A percentile compares a stretch with the other conserved stretches of the same genome.
These are phyloP conservation scores for Odontocerum albicorne DNA, from an alignment of 2,888 invertebrate genomes.

Conservation along the genomic window DNA sequence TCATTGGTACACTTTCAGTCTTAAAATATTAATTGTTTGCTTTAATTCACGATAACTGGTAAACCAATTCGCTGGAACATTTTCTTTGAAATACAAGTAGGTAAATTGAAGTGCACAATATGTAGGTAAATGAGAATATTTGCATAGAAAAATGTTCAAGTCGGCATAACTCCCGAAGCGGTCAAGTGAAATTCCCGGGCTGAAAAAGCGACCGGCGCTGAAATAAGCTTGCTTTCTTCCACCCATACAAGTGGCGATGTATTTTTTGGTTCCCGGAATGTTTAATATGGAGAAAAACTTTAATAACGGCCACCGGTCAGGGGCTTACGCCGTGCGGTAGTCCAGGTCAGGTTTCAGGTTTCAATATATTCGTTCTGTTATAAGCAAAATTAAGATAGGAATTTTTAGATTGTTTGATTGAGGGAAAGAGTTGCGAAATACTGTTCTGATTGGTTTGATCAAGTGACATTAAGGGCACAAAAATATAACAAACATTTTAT, in stretches of 20 bases:
- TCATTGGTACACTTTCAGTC: too few relatives aligned
- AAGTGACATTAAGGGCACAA: too few relatives aligned
- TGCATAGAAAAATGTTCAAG: constrained; percentile 17
- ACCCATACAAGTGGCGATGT: constrained; percentile 40
- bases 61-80: too few relatives aligned
- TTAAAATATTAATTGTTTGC: too few relatives aligned
- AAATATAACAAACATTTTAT: too few relatives aligned
- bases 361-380: too few relatives aligned
- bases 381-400: too few relatives aligned
- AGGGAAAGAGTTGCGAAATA: too few relatives aligned
- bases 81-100: too few relatives aligned
- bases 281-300: constrained; percentile 62
- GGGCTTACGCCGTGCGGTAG: constrained; percentile 10
- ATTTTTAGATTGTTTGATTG: too few relatives aligned
- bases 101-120: constrained; percentile 25
- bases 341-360: background rate
- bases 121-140: constrained; percentile 21
- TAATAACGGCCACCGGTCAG: constrained; percentile 31
- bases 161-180: constrained; percentile 8
- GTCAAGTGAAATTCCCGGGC: constrained; percentile 5
- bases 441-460: too few relatives aligned
- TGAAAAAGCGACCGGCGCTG: background rate
- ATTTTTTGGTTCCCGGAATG: constrained; percentile 59
- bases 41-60: too few relatives aligned
- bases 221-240: constrained; percentile 11